These are phyloP conservation scores for Pelosia muscerda DNA, from an alignment of 2,888 invertebrate genomes.

Conservation along the genomic window DNA sequence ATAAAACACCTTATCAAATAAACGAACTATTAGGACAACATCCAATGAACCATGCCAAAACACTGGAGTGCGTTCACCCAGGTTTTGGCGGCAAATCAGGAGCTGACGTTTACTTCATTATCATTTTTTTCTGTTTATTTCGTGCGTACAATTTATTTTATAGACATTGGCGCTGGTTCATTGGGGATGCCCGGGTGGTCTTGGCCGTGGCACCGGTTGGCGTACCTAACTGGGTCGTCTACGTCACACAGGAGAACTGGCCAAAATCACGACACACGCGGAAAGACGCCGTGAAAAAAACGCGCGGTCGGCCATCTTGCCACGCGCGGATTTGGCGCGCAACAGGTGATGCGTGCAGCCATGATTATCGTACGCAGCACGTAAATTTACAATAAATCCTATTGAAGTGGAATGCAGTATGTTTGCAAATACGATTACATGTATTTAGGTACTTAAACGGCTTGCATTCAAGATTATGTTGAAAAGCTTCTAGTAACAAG, in stretches of 20 bases:
- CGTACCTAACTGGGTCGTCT: conserved; percentile 83
- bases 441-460: conserved; percentile 80
- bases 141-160: conserved; percentile 84
- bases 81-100: conserved; percentile 83
- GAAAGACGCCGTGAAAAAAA: conserved; percentile 76
- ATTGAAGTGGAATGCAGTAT: conserved; percentile 80
- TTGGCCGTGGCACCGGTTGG: conserved; percentile 86
- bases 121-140: conserved; percentile 79
- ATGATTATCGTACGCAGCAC: conserved; percentile 74
- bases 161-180: conserved; percentile 86
- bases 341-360: conserved; percentile 59
- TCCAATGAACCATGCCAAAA: conserved; percentile 82
- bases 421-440: conserved; percentile 71
- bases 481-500: conserved; percentile 60
- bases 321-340: conserved; percentile 72
- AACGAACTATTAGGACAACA: conserved; percentile 82
- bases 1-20: conserved; percentile 76
- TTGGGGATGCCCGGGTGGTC: conserved; percentile 84
- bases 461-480: conserved; percentile 72
- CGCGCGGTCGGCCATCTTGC: conserved; percentile 73
- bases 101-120: conserved; percentile 81
- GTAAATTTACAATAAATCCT: conserved; percentile 84
- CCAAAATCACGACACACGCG: conserved; percentile 84
- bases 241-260: conserved; percentile 83
- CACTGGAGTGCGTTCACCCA: conserved; percentile 84